Evolutionary conservation across 1,140 invertebrate species (phyloP), one percentile per base, ranked within the genome.

Genomic region (Leguminivora glycinivorella): DNA sequence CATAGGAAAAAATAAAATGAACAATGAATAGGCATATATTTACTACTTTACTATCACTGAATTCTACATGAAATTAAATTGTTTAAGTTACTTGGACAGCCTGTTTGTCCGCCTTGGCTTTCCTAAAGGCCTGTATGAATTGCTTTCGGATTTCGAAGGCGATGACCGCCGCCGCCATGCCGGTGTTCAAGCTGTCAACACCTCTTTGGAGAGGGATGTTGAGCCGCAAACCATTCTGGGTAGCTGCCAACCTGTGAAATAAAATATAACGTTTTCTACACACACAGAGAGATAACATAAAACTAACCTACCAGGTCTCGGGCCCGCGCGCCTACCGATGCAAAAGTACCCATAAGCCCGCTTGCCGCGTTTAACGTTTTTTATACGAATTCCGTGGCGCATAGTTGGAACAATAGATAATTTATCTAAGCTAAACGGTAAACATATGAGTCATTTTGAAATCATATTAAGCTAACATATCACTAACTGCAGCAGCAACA

Each of bases 121-220:
- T 84, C 0, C 75, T 73, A 81, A 80, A 86, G 2, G 79, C 76
- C 72, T 89, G 83, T 56, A 91, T 75, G 29, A 94, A 89, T 86
- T 97, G 96, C 86, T 94, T 94, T 80, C 94, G 94, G 52, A 98
- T 94, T 94, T 98, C 97, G 92, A 97, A 98, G 12, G 95, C 91
- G 76, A 99, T 93, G 43, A 98, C 93, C 47, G 96, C 95, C 26
- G 96, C 89, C 4, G 97, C 97, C 80, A 96, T 94, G 10, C 95
- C 94, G 56, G 94, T 94, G 86, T 99, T 99, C 40, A 99, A 92
- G 90, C 97, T 98, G 43, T 98, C 96, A 1, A 98, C 93, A 10
- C 94, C 93, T 84, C 94, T 94, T 71, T 92, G 93, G 72, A 98
- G 84, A 0, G 98, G 98, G 76, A 99, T 95, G 83, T 96, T 94